Conservation (phyloP, 2,797 vertebrate species). For the Argentina silus region DNA sequence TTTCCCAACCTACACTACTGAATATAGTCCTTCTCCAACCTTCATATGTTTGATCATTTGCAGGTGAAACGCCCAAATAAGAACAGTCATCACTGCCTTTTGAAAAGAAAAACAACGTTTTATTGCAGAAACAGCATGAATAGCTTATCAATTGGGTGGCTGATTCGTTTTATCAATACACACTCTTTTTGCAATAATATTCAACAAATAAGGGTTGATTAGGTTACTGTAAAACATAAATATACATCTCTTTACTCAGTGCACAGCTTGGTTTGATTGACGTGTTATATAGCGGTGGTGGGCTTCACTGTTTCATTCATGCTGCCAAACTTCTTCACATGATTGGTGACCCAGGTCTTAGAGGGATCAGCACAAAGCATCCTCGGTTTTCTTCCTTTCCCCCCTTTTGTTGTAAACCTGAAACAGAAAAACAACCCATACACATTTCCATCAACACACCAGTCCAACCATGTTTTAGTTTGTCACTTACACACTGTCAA, state of each 20-base stretch:
- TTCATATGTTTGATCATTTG: neutral
- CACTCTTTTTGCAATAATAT: neutral
- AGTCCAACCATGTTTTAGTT: neutral
- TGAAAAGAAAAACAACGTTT: too few relatives aligned
- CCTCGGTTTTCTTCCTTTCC: accelerated
- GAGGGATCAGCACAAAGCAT: neutral
- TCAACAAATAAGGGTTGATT: neutral
- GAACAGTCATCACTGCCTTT: neutral
- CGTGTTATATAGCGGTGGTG: neutral
- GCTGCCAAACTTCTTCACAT: neutral
- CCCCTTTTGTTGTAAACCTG: conserved; percentile 28
- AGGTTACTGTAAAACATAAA: neutral
- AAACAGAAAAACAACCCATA: neutral
- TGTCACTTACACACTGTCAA: neutral
- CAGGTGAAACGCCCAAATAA: neutral
- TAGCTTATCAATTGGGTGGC: too few relatives aligned
- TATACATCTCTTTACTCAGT: neutral
- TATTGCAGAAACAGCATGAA: too few relatives aligned
- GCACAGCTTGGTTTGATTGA: neutral
- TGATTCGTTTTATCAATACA: neutral
- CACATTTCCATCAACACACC: neutral
- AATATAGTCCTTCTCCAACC: too few relatives aligned
- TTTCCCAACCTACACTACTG: too few relatives aligned
- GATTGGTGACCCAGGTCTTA: accelerated
- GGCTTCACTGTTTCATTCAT: neutral